Evolutionary conservation across 2,113 vertebrate genomes (phyloP).

Genomic region (Sapajus apella): DNA sequence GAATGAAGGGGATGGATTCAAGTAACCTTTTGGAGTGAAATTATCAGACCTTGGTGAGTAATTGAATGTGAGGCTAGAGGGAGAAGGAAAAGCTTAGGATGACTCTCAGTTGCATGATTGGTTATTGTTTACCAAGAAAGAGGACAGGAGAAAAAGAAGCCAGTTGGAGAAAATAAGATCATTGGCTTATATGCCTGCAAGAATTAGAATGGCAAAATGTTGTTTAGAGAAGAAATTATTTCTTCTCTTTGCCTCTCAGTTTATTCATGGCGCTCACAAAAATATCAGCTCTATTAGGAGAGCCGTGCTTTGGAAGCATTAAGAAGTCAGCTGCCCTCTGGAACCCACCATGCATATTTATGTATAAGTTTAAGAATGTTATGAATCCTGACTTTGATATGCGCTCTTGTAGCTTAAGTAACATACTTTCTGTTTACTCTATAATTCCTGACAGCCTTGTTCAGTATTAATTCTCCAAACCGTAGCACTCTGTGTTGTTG

Average conservation of each 20-base stretch:
- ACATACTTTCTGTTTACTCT: slow-evolving; percentile 25
- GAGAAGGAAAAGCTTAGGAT: slow-evolving; percentile 26
- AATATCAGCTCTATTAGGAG: slow-evolving; percentile 10
- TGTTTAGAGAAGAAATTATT: slow-evolving; percentile 45
- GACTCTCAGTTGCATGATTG: not conserved
- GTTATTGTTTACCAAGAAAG: slow-evolving; percentile 48
- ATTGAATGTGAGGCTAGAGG: not conserved
- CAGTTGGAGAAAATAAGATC: slow-evolving; percentile 10
- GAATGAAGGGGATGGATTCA: slow-evolving; percentile 16
- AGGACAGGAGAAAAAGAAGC: slow-evolving; percentile 1
- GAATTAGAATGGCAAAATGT: slow-evolving; percentile 27
- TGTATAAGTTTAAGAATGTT: slow-evolving; percentile 39
- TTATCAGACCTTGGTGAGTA: slow-evolving; percentile 11
- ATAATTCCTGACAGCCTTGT: slow-evolving; percentile 33
- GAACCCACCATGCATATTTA: not conserved
- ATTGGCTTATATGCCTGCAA: not conserved
- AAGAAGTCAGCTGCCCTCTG: slow-evolving; percentile 33
- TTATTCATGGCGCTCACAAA: slow-evolving; percentile 46
- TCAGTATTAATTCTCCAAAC: slow-evolving; percentile 50
- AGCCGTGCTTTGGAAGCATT: slow-evolving; percentile 25
- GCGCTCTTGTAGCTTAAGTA: slow-evolving; percentile 26
- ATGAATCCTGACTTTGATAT: slow-evolving; percentile 30
- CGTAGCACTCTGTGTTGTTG: slow-evolving; percentile 36
- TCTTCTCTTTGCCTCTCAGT: slow-evolving; percentile 46
- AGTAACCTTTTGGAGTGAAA: not conserved